A percentile compares a stretch with the other conserved stretches of the same genome.
Conservation (phyloP, 2,113 vertebrate species). For the Chloroceryle aenea region DNA sequence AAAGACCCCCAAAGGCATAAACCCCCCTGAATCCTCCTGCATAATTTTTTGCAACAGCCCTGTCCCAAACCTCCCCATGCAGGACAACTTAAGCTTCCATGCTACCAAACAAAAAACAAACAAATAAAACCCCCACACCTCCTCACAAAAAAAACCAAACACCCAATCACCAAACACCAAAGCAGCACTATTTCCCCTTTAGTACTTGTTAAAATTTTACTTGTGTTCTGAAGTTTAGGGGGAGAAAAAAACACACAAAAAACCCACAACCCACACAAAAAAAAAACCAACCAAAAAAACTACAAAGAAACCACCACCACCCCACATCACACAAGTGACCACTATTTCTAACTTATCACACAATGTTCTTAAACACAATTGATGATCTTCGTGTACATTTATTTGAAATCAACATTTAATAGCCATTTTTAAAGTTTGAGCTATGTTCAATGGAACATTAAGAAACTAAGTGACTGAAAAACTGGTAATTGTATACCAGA, state of each 20-base stretch:
- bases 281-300: too few species aligned
- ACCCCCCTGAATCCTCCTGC: neutral
- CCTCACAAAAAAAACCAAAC: too few species aligned
- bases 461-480: constrained; percentile 13
- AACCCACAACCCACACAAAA: too few species aligned
- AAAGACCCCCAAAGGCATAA: neutral
- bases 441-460: neutral
- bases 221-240: neutral
- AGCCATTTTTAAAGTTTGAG: neutral
- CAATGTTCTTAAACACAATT: neutral
- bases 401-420: neutral
- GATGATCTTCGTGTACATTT: neutral
- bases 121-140: too few species aligned
- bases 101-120: neutral
- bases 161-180: too few species aligned
- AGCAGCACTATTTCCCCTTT: neutral
- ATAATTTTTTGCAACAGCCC: neutral
- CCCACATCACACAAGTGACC: neutral
- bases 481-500: neutral
- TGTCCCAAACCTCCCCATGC: neutral
- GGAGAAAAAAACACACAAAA: neutral
- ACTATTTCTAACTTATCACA: neutral
- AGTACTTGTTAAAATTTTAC: neutral
- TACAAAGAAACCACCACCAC: too few species aligned
- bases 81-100: neutral